Evolutionary conservation across 1,140 invertebrate genomes (phyloP).

Genomic region (Arion vulgaris): DNA sequence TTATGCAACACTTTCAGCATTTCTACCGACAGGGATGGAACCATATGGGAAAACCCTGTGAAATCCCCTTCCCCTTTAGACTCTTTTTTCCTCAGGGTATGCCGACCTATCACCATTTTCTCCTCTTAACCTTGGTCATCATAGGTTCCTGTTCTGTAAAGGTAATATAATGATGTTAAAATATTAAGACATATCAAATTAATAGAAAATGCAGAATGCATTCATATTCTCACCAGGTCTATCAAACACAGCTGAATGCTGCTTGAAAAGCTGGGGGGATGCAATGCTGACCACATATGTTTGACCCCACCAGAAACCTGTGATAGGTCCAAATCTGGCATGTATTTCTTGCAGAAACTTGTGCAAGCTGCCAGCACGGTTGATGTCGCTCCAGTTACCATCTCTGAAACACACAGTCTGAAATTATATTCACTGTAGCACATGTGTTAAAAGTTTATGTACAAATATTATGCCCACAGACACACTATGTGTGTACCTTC

Average conservation of each 20-base stretch:
- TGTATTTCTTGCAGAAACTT: slow-evolving; percentile 69
- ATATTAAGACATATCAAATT: too few relatives aligned
- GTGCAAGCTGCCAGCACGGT: slow-evolving; percentile 68
- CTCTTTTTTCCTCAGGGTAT: too few relatives aligned
- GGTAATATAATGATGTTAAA: too few relatives aligned
- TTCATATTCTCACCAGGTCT: slow-evolving; percentile 61
- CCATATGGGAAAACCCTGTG: too few relatives aligned
- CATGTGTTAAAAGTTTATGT: neutral
- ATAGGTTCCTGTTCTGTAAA: too few relatives aligned
- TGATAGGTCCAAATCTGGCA: slow-evolving; percentile 64
- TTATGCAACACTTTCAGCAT: too few relatives aligned
- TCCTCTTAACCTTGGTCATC: too few relatives aligned
- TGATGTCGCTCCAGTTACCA: slow-evolving; percentile 70
- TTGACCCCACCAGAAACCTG: slow-evolving; percentile 69
- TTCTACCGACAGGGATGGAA: too few relatives aligned
- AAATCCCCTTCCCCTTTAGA: too few relatives aligned
- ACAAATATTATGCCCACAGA: too few relatives aligned
- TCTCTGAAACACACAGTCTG: slow-evolving; percentile 54
- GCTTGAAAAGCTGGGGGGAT: slow-evolving; percentile 66
- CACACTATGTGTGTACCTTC: neutral
- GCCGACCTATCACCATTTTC: too few relatives aligned
- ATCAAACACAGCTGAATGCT: slow-evolving; percentile 68
- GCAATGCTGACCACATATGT: slow-evolving; percentile 67
- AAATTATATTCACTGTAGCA: neutral
- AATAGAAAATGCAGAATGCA: too few relatives aligned